Base-by-base conservation (phyloP, 2,888 invertebrate species). In the Acrobasis repandana region DNA sequence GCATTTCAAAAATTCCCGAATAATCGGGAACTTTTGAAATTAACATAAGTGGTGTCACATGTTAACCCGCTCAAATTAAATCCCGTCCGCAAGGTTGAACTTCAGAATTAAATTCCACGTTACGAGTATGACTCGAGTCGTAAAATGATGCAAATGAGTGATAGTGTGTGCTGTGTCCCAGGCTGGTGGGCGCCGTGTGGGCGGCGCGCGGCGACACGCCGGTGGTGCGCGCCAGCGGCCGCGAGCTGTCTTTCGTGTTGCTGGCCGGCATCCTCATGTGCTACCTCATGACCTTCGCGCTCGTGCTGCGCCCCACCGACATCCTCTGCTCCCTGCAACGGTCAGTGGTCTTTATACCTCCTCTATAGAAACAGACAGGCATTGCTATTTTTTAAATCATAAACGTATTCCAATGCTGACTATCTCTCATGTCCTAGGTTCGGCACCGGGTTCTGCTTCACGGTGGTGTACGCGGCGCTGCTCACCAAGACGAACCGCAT, bases 401-500 rank as follows among this genome's bases (percentile, higher is more conserved):
- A n/a, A n/a, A 20, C 20, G 20, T 4, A 3, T 2, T 4, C 20
- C 20, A 3, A 4, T 2, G 6, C 6, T 28, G 28, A 28, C 6
- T 28, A 28, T 52, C 4, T 57, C 14, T 9, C 6, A 28, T 8
- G 15, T 63, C 60, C 1, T 75, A 97, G 96, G 75, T 96, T 97
- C 75, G 94, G 96, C 11, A 96, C 98, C 0, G 98, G 98, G 1
- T 96, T 98, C 80, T 98, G 98, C 79, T 99, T 99, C 92, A 97
- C 98, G 1, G 96, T 99, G 51, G 98, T 99, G 60, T 99, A 99
- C 88, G 98, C 98, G 0, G 98, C 99, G 2, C 93, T 99, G 28
- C 94, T 99, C 61, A 99, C 99, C 18, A 99, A 99, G 93, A 99
- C 99, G 8, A 99, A 99, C 89, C 93, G 99, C 62, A 99, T 99